A percentile compares a stretch with the other conserved stretches of the same genome.
Evolutionary conservation across 2,113 vertebrate species (phyloP).

Genomic region (Bothrops jararaca): DNA sequence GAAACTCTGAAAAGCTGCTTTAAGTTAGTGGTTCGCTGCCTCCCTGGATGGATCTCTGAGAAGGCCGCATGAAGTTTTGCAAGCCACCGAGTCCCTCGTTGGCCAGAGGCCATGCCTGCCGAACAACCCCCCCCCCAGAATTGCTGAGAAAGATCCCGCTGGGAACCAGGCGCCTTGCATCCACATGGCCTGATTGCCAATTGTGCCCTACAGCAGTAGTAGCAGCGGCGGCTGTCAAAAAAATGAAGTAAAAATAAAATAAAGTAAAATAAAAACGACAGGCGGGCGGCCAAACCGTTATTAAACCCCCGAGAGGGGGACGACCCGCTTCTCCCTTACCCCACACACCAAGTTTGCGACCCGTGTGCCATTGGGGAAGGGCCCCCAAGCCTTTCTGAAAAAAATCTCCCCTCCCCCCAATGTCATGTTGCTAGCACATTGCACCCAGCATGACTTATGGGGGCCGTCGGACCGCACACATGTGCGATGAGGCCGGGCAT

Average conservation of each 20-base stretch:
- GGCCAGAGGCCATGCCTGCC: background rate
- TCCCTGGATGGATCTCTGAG: background rate
- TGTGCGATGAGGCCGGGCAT: slow-evolving; percentile 8
- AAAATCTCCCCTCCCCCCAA: background rate
- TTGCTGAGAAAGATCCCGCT: background rate
- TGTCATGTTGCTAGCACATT: slow-evolving; percentile 66
- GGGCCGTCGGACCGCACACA: slow-evolving; percentile 55
- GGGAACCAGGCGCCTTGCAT: background rate
- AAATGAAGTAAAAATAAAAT: background rate
- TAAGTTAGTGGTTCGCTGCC: background rate
- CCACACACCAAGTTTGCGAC: background rate
- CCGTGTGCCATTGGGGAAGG: background rate
- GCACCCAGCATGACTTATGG: slow-evolving; percentile 58
- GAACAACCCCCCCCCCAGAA: background rate
- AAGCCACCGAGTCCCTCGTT: background rate
- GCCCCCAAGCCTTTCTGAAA: background rate
- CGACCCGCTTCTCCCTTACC: background rate
- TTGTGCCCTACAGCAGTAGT: no score
- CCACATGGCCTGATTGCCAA: background rate
- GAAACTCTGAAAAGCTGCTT: no score
- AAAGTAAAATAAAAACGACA: background rate
- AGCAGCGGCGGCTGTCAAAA: background rate
- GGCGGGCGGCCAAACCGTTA: slow-evolving; percentile 14
- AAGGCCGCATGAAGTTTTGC: background rate
- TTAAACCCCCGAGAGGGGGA: slow-evolving; percentile 15